These are phyloP conservation scores for Conus canariensis DNA, from an alignment of 2,888 invertebrate species.

Conservation along the genomic window DNA sequence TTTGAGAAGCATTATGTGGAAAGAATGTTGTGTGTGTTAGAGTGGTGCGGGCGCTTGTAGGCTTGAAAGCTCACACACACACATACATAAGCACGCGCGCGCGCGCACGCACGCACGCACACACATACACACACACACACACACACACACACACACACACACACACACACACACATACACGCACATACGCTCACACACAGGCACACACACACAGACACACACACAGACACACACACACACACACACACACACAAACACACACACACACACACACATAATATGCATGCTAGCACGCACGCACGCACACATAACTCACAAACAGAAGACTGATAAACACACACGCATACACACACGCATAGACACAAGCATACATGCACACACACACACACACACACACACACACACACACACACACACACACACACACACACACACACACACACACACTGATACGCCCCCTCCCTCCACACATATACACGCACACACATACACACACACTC, in stretches of 20 bases:
- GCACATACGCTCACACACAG: too few species aligned
- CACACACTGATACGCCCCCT: background rate
- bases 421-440: background rate
- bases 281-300: background rate
- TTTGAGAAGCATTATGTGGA: too few species aligned
- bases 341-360: background rate
- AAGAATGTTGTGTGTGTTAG: too few species aligned
- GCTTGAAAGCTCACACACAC: too few species aligned
- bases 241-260: background rate
- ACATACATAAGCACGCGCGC: too few species aligned
- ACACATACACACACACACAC: too few species aligned
- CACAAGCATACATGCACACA: background rate
- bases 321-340: background rate
- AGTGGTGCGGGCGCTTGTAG: too few species aligned
- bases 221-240: background rate
- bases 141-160: too few species aligned
- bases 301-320: background rate
- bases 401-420: background rate
- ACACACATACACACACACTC: too few species aligned
- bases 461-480: background rate
- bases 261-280: background rate
- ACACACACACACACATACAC: too few species aligned
- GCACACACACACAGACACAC: too few species aligned
- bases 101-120: too few species aligned
- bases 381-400: conserved; percentile 12